A percentile compares a stretch with the other conserved stretches of the same genome.
These are phyloP conservation scores for Siphlonurus alternatus DNA, from an alignment of 2,888 invertebrate genomes.

Conservation along the genomic window DNA sequence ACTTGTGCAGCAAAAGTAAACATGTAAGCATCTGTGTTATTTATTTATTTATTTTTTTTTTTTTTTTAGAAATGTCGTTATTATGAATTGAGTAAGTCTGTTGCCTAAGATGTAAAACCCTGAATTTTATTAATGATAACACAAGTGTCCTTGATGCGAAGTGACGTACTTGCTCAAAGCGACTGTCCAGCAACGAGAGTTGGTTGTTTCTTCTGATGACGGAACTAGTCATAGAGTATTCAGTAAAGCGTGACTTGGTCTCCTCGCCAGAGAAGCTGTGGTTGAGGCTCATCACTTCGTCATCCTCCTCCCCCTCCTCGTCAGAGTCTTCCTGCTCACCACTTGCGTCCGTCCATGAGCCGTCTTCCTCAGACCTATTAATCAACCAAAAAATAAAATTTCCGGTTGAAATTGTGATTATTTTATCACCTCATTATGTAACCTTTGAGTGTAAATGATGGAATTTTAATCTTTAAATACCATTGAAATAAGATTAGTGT, in stretches of 20 bases:
- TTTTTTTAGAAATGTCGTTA: no score
- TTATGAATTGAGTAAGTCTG: no score
- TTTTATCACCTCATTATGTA: no score
- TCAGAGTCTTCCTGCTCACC: conserved; percentile 30
- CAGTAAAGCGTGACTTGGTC: conserved; percentile 74
- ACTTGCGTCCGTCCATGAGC: conserved; percentile 3
- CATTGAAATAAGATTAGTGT: no score
- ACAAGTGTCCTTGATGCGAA: no score
- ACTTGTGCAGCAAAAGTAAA: no score
- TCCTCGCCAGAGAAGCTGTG: conserved; percentile 42
- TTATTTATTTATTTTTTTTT: no score
- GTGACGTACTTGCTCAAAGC: conserved; percentile 61
- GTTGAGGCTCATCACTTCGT: conserved; percentile 27
- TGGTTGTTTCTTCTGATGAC: conserved; percentile 74
- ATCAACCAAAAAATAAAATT: neutral
- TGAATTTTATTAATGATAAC: no score
- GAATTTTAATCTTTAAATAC: no score
- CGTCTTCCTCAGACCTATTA: neutral
- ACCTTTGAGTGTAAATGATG: no score
- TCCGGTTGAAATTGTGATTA: conserved; percentile 10
- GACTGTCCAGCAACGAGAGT: conserved; percentile 61
- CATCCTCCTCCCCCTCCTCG: conserved; percentile 22
- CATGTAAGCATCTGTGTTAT: no score
- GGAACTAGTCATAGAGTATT: conserved; percentile 87
- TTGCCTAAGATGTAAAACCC: no score